Evolutionary conservation across 2,797 vertebrate species (phyloP).

Genomic region (Bradypodion ventrale): DNA sequence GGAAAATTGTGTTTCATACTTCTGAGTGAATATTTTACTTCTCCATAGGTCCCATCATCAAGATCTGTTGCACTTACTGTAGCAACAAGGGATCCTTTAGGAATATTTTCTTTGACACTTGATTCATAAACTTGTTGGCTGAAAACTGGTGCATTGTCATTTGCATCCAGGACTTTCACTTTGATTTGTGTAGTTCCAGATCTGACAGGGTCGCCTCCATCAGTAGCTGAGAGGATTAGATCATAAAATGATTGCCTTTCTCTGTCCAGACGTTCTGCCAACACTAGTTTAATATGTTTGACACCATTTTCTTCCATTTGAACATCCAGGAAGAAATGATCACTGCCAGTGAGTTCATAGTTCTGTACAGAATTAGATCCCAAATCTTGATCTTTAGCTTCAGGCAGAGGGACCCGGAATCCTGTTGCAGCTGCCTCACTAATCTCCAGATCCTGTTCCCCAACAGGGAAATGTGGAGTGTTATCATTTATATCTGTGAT

Average conservation of each 20-base stretch:
- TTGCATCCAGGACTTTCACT: slow-evolving; percentile 73
- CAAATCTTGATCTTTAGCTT: slow-evolving; percentile 71
- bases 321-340: background rate
- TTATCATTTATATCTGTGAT: slow-evolving; percentile 80
- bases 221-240: slow-evolving; percentile 71
- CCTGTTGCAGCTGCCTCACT: slow-evolving; percentile 63
- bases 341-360: slow-evolving; percentile 46
- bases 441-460: slow-evolving; percentile 73
- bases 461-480: slow-evolving; percentile 71
- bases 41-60: slow-evolving; percentile 74
- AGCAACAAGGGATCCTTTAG: slow-evolving; percentile 49
- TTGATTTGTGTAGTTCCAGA: slow-evolving; percentile 68
- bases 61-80: slow-evolving; percentile 67
- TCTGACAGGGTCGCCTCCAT: slow-evolving; percentile 69
- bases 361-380: slow-evolving; percentile 49
- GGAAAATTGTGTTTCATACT: slow-evolving; percentile 41
- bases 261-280: slow-evolving; percentile 66
- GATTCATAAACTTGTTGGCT: slow-evolving; percentile 71
- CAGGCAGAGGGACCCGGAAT: slow-evolving; percentile 66
- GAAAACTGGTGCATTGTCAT: slow-evolving; percentile 78
- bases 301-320: slow-evolving; percentile 5
- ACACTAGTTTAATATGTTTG: slow-evolving; percentile 63
- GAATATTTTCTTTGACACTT: slow-evolving; percentile 72
- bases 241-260: slow-evolving; percentile 66
- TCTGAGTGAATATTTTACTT: slow-evolving; percentile 71